Evolutionary conservation across 2,797 vertebrate species (phyloP).

Genomic region (Peromyscus eremicus): DNA sequence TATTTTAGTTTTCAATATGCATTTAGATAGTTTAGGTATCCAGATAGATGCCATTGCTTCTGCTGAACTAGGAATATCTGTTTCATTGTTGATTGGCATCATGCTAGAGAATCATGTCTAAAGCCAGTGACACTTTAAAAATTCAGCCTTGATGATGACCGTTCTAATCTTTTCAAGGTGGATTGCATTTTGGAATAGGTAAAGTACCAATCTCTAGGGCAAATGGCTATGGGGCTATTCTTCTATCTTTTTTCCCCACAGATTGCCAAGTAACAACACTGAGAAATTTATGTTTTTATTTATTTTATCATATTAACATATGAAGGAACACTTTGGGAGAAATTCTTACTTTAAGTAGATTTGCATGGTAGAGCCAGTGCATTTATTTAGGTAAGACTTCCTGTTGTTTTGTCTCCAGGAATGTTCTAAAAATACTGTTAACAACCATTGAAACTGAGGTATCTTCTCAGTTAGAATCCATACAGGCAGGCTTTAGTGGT

Average conservation of each 20-base stretch:
- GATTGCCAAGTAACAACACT: not conserved
- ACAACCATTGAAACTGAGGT: not conserved
- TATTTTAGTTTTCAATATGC: conserved; percentile 28
- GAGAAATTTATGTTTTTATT: not conserved
- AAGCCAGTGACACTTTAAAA: not conserved
- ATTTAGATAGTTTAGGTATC: conserved; percentile 21
- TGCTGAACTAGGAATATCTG: not conserved
- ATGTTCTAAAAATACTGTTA: not conserved
- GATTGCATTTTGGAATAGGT: not conserved
- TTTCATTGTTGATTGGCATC: not conserved
- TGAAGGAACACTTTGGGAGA: not conserved
- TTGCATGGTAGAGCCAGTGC: not conserved
- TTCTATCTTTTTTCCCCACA: not conserved
- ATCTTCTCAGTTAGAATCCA: not conserved
- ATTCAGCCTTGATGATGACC: not conserved
- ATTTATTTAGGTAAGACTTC: not conserved
- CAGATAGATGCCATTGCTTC: not conserved
- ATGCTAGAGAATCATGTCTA: conserved; percentile 8
- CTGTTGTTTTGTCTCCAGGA: not conserved
- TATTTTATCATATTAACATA: not conserved
- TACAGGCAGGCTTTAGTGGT: not conserved
- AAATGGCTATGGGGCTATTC: not conserved
- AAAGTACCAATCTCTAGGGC: not conserved
- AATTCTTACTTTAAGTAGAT: conserved; percentile 7
- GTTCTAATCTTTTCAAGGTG: conserved; percentile 32